A percentile compares a stretch with the other conserved stretches of the same genome.
Evolutionary conservation across 1,140 invertebrate genomes (phyloP).

Genomic region (Drosophila cardini): DNA sequence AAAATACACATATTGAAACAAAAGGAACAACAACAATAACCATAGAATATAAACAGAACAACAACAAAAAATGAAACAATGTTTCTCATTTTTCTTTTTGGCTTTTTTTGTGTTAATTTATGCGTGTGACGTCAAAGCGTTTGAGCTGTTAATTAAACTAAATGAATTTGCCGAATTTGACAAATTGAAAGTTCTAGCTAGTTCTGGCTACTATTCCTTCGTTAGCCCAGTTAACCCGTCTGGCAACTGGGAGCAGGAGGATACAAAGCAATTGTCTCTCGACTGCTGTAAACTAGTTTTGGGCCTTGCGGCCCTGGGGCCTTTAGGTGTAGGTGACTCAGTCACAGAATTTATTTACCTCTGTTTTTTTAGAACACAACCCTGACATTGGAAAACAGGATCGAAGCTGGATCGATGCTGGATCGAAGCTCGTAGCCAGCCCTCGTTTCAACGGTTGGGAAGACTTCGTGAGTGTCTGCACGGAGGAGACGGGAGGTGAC

Average conservation of each 20-base stretch:
- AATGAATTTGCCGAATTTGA: slow-evolving; percentile 63
- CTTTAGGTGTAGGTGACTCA: slow-evolving; percentile 56
- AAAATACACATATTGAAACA: slow-evolving; percentile 15
- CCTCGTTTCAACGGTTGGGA: slow-evolving; percentile 1
- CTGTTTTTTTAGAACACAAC: slow-evolving; percentile 67
- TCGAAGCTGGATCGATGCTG: not conserved
- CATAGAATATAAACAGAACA: not conserved
- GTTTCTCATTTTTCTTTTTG: not conserved
- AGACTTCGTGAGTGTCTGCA: slow-evolving; percentile 17
- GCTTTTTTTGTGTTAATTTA: slow-evolving; percentile 61
- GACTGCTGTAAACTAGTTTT: slow-evolving; percentile 61
- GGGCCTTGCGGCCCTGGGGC: not conserved
- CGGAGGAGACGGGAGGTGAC: not conserved
- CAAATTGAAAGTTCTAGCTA: slow-evolving; percentile 44
- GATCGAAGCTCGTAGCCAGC: slow-evolving; percentile 12
- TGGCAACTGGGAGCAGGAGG: not conserved
- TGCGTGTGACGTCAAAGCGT: slow-evolving; percentile 74
- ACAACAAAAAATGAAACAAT: slow-evolving; percentile 16
- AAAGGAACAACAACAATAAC: slow-evolving; percentile 30
- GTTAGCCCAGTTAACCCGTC: not conserved
- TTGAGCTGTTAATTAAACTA: slow-evolving; percentile 72
- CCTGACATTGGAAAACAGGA: slow-evolving; percentile 63
- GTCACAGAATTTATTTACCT: slow-evolving; percentile 41
- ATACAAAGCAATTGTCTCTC: slow-evolving; percentile 28
- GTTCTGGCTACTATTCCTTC: slow-evolving; percentile 12